phyloP scores from a whole-genome alignment of 2,113 vertebrate genomes.

The Larimichthys crocea region DNA sequence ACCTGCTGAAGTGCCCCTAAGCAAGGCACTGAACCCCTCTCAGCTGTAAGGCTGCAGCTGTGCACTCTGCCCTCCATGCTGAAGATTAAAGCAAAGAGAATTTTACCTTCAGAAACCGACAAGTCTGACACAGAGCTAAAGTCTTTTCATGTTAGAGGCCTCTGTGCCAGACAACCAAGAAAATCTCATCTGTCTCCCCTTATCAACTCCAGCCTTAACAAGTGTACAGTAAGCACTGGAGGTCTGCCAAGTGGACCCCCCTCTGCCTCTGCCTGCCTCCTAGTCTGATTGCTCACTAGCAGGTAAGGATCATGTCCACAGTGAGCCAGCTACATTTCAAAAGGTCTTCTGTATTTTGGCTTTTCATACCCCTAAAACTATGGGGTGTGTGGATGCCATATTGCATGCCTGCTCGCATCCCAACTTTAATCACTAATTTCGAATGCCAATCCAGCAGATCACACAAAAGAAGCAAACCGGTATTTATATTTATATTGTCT shows the following conservation, averaged over 20 bases:
- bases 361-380: not conserved
- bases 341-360: not conserved
- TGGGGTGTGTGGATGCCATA: not conserved
- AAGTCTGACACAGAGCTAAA: not conserved
- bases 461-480: not conserved
- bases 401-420: not conserved
- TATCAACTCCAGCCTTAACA: conserved; percentile 37
- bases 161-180: conserved; percentile 12
- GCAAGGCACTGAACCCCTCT: not conserved
- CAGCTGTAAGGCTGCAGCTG: not conserved
- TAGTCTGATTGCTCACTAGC: not conserved
- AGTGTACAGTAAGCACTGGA: conserved; percentile 14
- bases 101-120: conserved; percentile 17
- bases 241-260: conserved; percentile 14
- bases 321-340: not conserved
- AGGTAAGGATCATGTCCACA: not conserved
- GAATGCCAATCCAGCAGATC: not conserved
- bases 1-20: not conserved
- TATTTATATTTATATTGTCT: not conserved
- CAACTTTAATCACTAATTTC: not conserved
- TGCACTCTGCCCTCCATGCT: not conserved
- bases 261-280: conserved; percentile 8
- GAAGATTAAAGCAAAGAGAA: conserved; percentile 16
- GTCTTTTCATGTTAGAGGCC: not conserved
- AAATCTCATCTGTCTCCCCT: conserved; percentile 30